Base-by-base conservation (phyloP, 2,888 invertebrate genomes). In the Xylota segnis region DNA sequence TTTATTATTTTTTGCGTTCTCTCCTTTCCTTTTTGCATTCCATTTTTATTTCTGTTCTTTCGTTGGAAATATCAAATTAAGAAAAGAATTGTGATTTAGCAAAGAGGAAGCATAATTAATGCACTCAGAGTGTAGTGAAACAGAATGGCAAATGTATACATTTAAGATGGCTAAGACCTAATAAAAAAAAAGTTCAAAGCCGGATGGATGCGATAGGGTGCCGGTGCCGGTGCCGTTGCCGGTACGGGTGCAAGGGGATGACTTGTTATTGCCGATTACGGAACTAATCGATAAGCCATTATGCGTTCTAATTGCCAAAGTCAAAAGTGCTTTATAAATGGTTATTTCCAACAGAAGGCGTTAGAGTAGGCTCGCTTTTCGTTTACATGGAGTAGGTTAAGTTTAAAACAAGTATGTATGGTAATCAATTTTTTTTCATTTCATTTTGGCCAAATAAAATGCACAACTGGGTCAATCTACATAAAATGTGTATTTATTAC, bases 1-100 rank as follows among this genome's bases (percentile, higher is more conserved):
- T 83, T 78, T 78, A 78, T 81, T 71, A 54, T 59, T 52, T 71
- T 81, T 84, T 59, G 9, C 37, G 7, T 37, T 37, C 10, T 18
- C 58, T 63, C 10, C 43, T 63, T 45, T 58, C 6, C 4, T 18
- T 27, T 29, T 27, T 32, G 23, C n/a, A 29, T 29, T 37, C 40
- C n/a, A 40, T 40, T 43, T 52, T 45, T 9, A 5, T 9, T 34
- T 34, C 23, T 54, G 10, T 29, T 71, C 34, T 43, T 77, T 59
- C 43, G 23, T 77, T 18, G 50, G 29, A 50, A 40, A 43, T 58
- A 70, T 70, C 43, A 75, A 79, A 63, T 63, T 52, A 50, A 63
- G 45, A 66, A 72, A 50, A 61, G 66, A 83, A 70, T 70, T 61
- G 43, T 72, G 66, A 59, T 81, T 68, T 52, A 61, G 66, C 16